Evolutionary conservation across 2,113 vertebrate genomes (phyloP), one percentile per base, ranked within the genome.

Genomic region (Oceanodroma tethys): DNA sequence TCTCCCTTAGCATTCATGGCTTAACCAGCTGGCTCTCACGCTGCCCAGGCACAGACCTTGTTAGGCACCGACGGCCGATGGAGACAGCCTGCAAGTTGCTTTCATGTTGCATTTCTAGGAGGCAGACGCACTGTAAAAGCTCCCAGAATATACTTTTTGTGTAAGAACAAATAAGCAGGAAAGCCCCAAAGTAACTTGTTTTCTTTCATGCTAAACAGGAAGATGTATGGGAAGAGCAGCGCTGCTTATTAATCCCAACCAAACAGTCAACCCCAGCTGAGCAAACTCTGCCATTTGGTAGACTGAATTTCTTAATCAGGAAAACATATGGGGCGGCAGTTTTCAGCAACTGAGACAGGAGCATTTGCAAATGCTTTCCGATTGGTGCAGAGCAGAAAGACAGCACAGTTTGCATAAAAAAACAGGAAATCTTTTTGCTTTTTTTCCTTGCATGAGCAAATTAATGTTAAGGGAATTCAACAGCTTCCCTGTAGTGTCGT

Each of bases 211-310:
- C 65, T 95, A 95, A 97, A 88, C 90, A 86, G 90, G 84, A 97
- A 96, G 95, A 96, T 89, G 40, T 86, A 96, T 96, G 94, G 95
- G 92, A 90, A 89, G 90, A 90, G 53, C 59, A 97, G 65, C 58
- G 17, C 58, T 79, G 95, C 65, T 94, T 95, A 90, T 95, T 96
- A 96, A 97, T 97, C 91, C 92, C 93, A 93, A 94, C 94, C 90
- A 96, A 96, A 95, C 93, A 96, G 82, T 78, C 89, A 81, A 42
- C 76, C 93, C 93, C 96, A 97, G 97, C 96, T 97, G 95, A 97
- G 84, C 91, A 97, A 97, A 96, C 94, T 96, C 90, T 96, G 84
- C 96, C 96, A 96, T 97, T 95, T 95, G 95, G 92, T 95, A 83
- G 82, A 86, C 86, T 90, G 88, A 88, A 96, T 96, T 96, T 93